A percentile compares a stretch with the other conserved stretches of the same genome.
Evolutionary conservation across 2,113 vertebrate genomes (phyloP).

Genomic region (Pollimyrus isidori): DNA sequence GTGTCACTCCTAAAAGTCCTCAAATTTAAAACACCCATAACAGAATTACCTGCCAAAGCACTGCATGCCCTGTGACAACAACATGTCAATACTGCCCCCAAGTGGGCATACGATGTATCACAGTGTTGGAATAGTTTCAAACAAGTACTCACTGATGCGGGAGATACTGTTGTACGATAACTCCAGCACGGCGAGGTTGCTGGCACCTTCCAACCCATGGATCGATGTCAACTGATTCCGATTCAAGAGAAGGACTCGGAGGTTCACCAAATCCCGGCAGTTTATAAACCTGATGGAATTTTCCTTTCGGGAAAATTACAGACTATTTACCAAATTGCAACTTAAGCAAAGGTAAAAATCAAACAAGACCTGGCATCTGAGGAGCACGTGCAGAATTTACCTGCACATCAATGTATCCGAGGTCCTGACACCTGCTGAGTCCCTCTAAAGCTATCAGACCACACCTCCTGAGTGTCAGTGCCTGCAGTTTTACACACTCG

Average conservation of each 20-base stretch:
- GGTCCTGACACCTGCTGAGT: slow-evolving; percentile 58
- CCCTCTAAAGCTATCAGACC: slow-evolving; percentile 70
- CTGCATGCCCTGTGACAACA: background rate
- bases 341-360: background rate
- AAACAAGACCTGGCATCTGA: background rate
- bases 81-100: slow-evolving; percentile 21
- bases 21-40: background rate
- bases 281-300: slow-evolving; percentile 74
- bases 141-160: slow-evolving; percentile 71
- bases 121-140: background rate
- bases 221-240: slow-evolving; percentile 76
- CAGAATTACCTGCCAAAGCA: background rate
- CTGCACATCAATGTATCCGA: slow-evolving; percentile 76
- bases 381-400: slow-evolving; percentile 46
- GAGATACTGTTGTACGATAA: slow-evolving; percentile 82
- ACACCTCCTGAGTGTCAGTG: slow-evolving; percentile 71
- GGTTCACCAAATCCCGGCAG: slow-evolving; percentile 70
- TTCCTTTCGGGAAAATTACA: slow-evolving; percentile 58
- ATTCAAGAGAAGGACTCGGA: slow-evolving; percentile 69
- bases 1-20: background rate
- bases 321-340: background rate
- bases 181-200: slow-evolving; percentile 70
- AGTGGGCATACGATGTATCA: background rate
- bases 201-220: slow-evolving; percentile 73
- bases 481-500: slow-evolving; percentile 66